These are phyloP conservation scores for Prinia subflava DNA, from an alignment of 2,113 vertebrate species.

Conservation along the genomic window DNA sequence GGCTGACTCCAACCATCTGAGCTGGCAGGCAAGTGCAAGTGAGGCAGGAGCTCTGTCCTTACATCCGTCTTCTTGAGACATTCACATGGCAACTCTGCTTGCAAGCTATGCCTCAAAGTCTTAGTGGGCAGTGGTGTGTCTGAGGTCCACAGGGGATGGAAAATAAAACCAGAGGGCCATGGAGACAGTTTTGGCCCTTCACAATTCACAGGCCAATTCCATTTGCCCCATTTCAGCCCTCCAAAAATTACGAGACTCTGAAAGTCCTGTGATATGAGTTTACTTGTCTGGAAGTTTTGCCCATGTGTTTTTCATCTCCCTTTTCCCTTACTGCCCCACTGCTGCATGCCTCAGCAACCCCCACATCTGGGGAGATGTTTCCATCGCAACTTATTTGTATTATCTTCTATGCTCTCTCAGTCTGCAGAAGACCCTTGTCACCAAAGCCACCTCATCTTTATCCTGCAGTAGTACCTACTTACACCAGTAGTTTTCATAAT, in stretches of 20 bases:
- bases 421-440: background rate
- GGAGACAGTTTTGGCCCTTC: background rate
- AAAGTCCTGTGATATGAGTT: background rate
- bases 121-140: background rate
- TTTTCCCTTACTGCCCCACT: background rate
- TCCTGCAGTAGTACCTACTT: background rate
- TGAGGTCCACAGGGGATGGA: background rate
- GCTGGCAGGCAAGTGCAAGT: background rate
- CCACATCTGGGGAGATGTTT: background rate
- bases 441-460: background rate
- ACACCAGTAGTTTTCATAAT: background rate
- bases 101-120: background rate
- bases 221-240: background rate
- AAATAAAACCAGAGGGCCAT: background rate
- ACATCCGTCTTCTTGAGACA: background rate
- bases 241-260: background rate
- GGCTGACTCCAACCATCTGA: background rate
- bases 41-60: background rate
- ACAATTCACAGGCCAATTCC: background rate
- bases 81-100: background rate
- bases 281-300: background rate
- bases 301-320: background rate
- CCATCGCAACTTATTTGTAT: background rate
- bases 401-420: background rate
- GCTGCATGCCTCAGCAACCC: background rate